Evolutionary conservation across 2,113 vertebrate genomes (phyloP).

Genomic region (Galeopterus variegatus): DNA sequence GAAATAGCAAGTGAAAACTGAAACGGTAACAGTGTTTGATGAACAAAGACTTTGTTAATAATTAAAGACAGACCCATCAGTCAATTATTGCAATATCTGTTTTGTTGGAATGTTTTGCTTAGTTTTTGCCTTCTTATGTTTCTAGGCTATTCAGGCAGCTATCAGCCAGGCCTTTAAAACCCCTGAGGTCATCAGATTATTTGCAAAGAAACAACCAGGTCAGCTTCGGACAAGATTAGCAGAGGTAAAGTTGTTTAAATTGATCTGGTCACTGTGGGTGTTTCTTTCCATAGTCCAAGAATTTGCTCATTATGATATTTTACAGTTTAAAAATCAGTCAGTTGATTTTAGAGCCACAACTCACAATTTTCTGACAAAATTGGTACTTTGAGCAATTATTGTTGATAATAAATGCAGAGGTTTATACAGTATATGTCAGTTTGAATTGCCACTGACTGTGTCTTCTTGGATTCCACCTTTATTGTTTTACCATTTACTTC

Average conservation of each 20-base stretch:
- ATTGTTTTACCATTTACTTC: neutral
- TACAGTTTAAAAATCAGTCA: conserved; percentile 30
- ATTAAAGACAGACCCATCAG: neutral
- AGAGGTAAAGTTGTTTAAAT: conserved; percentile 91
- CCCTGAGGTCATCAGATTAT: conserved; percentile 98
- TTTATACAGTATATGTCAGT: neutral
- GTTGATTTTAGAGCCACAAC: conserved; percentile 28
- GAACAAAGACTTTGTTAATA: neutral
- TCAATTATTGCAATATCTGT: neutral
- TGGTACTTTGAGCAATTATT: neutral
- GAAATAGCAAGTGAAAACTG: conserved; percentile 44
- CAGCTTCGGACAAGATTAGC: conserved; percentile 96
- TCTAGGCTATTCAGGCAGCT: conserved; percentile 97
- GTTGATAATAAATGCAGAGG: neutral
- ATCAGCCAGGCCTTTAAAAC: conserved; percentile 99
- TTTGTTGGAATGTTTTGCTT: neutral
- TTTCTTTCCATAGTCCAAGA: conserved; percentile 17
- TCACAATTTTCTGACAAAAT: conserved; percentile 21
- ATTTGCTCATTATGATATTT: conserved; percentile 16
- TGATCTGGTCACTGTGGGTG: neutral
- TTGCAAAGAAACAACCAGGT: conserved; percentile 98
- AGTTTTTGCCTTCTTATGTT: conserved; percentile 64
- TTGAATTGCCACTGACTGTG: neutral
- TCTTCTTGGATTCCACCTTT: neutral
- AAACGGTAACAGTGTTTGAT: neutral